Base-by-base conservation (phyloP, 2,888 invertebrate species). In the Sphaeridia pumilis region DNA sequence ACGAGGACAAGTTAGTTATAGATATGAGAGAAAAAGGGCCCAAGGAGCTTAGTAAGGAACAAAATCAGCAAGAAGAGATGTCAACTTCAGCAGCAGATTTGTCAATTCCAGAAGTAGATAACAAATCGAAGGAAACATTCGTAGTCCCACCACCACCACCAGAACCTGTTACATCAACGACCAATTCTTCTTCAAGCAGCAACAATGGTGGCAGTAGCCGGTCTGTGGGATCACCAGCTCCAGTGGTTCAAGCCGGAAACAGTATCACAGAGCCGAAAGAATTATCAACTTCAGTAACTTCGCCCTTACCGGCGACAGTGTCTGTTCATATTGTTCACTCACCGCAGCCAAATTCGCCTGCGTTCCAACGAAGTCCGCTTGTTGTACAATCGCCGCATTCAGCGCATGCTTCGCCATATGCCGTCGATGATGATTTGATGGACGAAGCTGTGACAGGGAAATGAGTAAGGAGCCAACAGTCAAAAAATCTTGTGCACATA, bases 361-460 rank as follows among this genome's bases (percentile, higher is more conserved):
- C 66, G 10, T 61, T 66, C 22, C 57, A 66, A 3, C 55, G 66
- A 28, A 67, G 67, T 48, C 67, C 66, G 20, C 74, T 79, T 36
- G 72, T 77, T 38, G 78, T 79, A 46, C 79, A 81, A 4, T 83
- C 84, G 4, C 77, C 78, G 1, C 77, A 76, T 64, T 77, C 83
- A 25, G 80, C 82, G 63, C 67, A 68, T 52, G 84, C 85, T 4
- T 69, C 71, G 2, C 84, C 86, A 20, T 83, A 84, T 66, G 83
- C 85, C 65, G 85, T 87, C 44, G 89, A 89, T 68, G 89, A 90
- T 70, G 89, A 89, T 67, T 78, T 88, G 21, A 87, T 87, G 84
- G 87, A 89, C 70, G 87, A 87, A 69, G 87, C 87, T 4, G 73
- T 88, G 46, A 82, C 85, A 48, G 84, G 84, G n/a, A n/a, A n/a